Base-by-base conservation (phyloP, 1,140 invertebrate genomes). In the Patella vulgata region DNA sequence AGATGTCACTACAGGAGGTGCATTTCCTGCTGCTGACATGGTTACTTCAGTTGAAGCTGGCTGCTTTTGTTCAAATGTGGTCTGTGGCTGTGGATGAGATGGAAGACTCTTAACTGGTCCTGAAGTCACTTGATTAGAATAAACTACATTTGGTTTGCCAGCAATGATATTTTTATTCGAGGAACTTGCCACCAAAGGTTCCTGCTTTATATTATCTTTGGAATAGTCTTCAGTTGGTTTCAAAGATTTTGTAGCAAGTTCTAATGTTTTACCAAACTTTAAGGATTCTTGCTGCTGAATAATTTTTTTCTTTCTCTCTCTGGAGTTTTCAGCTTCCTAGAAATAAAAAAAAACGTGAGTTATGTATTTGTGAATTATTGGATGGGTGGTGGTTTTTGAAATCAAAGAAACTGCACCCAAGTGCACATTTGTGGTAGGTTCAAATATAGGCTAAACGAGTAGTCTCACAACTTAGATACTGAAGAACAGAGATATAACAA, bases 261-360 rank as follows among this genome's bases (percentile, higher is more conserved):
- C 77, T 19, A 79, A 63, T 28, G 66, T 66, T 60, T 79, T 79
- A 31, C 74, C 71, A 63, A 80, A 77, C 58, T 70, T 73, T 6
- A 79, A 59, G 14, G 73, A 60, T 39, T 78, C 77, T 14, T 74
- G 61, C 59, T 71, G 60, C 1, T 60, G 55, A 12, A 58, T 62
- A 5, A 80, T 72, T 43, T 78, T 73, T 59, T 73, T 78, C 57
- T 73, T 77, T 23, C 73, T 68, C 47, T 77, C 71, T 33, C 74
- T 43, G 6, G 76, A 66, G 17, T 64, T 54, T 30, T 78, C 75
- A 25, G 75, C 74, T 53, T 63, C 70, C 78, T 80, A 61, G 12
- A 65, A 64, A 59, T 14, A 42, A 59, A 60, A n/a, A n/a, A n/a
- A n/a, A n/a, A n/a, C n/a, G n/a, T 6, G 33, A 48, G 12, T 14